phyloP scores from a whole-genome alignment of 1,140 invertebrate genomes.

The Brevipalpus yothersi region DNA sequence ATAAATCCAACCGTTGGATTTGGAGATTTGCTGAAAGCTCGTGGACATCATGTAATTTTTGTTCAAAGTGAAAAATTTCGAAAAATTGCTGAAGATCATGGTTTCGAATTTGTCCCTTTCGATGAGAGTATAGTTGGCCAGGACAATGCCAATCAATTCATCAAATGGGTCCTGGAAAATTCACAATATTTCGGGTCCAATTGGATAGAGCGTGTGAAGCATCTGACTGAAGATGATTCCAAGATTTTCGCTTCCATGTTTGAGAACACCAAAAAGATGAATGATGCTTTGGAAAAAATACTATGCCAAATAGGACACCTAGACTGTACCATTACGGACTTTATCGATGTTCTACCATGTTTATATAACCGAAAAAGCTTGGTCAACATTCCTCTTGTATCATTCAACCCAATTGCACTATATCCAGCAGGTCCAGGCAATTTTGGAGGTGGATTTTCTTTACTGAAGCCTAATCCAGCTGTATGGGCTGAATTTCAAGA shows the following conservation, averaged over 20 bases:
- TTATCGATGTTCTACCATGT: not conserved
- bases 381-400: not conserved
- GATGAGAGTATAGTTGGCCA: not conserved
- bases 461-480: no score
- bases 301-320: not conserved
- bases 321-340: not conserved
- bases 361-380: not conserved
- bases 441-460: not conserved
- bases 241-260: not conserved
- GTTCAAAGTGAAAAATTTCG: not conserved
- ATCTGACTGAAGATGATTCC: not conserved
- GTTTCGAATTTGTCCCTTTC: not conserved
- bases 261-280: not conserved
- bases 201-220: not conserved
- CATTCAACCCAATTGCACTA: not conserved
- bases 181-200: not conserved
- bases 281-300: not conserved
- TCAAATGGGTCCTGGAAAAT: not conserved
- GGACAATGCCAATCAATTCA: not conserved
- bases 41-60: not conserved
- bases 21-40: not conserved
- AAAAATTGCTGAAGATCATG: not conserved
- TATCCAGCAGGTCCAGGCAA: not conserved
- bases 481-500: no score
- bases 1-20: not conserved